Conservation (phyloP, 2,113 vertebrate species). For the Tauraco erythrolophus region DNA sequence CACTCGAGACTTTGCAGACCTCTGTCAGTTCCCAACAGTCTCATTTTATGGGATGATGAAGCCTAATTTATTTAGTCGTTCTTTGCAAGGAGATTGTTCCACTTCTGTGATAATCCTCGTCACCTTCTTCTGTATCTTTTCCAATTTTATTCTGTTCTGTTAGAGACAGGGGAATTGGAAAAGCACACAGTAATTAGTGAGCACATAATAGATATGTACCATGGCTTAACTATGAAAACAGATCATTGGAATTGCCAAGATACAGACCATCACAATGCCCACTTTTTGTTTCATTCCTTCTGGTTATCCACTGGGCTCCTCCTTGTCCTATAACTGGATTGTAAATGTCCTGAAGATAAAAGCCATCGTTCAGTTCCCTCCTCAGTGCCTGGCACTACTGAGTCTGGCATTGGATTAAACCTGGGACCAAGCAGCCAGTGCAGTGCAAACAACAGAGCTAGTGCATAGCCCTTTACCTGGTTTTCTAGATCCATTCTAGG, state of each 20-base stretch:
- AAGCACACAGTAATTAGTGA: conserved; percentile 30
- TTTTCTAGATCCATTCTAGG: neutral
- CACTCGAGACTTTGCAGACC: neutral
- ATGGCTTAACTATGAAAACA: neutral
- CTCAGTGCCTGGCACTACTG: neutral
- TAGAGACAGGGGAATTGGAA: neutral
- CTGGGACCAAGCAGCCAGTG: neutral
- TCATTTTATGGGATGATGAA: neutral
- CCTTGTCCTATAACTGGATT: neutral
- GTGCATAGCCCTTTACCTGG: neutral
- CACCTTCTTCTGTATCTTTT: neutral
- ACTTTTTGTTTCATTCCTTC: neutral
- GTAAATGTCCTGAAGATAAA: neutral
- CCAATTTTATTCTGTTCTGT: neutral
- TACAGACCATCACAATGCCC: neutral
- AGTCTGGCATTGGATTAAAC: neutral
- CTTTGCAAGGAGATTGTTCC: neutral
- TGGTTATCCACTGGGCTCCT: neutral
- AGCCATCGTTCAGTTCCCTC: neutral
- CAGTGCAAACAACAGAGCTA: neutral
- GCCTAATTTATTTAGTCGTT: neutral
- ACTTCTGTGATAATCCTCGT: neutral
- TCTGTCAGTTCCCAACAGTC: neutral
- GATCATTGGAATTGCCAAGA: neutral
- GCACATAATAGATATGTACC: neutral